Conservation (phyloP, 2,888 invertebrate genomes). For the Heliconius ethilla region DNA sequence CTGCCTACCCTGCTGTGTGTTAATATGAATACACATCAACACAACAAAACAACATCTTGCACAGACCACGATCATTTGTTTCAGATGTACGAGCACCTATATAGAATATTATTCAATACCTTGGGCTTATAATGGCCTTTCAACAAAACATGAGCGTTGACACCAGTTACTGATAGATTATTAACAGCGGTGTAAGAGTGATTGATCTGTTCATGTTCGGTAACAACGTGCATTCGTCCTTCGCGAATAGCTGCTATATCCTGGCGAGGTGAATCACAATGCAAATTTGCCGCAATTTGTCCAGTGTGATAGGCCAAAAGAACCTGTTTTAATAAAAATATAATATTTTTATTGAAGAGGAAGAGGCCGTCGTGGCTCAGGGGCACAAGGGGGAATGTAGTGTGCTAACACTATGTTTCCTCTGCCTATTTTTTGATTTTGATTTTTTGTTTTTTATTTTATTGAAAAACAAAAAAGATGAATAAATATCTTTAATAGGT, state of each 20-base stretch:
- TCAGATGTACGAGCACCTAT: too few species aligned
- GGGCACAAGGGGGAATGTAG: too few species aligned
- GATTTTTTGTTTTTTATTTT: too few species aligned
- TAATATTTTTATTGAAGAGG: too few species aligned
- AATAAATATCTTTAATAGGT: neutral
- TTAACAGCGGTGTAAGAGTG: conserved; percentile 74
- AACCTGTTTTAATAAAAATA: conserved; percentile 52
- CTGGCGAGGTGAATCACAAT: conserved; percentile 82
- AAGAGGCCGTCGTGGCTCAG: too few species aligned
- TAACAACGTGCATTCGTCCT: conserved; percentile 81
- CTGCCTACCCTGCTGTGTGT: too few species aligned
- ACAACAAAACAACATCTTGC: too few species aligned
- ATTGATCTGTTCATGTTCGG: conserved; percentile 78
- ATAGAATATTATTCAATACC: conserved; percentile 48
- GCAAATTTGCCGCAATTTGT: conserved; percentile 86
- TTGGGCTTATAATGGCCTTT: conserved; percentile 64
- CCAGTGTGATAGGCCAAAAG: conserved; percentile 85
- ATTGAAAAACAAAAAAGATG: too few species aligned
- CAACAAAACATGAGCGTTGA: conserved; percentile 63
- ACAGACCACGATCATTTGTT: too few species aligned
- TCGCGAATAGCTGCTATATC: conserved; percentile 77
- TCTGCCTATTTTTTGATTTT: too few species aligned
- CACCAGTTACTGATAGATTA: conserved; percentile 62
- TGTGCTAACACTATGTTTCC: too few species aligned
- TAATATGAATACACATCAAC: too few species aligned